phyloP scores from a whole-genome alignment of 1,140 invertebrate species.

The Atta texana region DNA sequence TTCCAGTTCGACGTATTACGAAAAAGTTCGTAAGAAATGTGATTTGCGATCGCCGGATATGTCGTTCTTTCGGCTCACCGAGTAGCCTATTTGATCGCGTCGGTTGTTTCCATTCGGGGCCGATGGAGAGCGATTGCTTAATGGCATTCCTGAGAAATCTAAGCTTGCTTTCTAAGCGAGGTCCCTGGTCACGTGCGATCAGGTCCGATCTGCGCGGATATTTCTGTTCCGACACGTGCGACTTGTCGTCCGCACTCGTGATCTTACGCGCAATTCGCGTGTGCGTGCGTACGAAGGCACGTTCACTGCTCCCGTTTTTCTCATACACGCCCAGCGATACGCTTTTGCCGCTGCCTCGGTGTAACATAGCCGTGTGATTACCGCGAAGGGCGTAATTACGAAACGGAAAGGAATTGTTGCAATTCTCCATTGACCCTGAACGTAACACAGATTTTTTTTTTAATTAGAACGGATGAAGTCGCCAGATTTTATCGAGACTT shows the following conservation, averaged over 20 bases:
- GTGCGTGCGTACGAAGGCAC: slow-evolving; percentile 48
- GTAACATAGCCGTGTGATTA: slow-evolving; percentile 33
- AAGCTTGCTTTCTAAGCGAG: slow-evolving; percentile 66
- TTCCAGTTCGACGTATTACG: neutral
- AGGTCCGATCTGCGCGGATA: slow-evolving; percentile 50
- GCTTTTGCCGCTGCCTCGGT: neutral
- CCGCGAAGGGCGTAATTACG: neutral
- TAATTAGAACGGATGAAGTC: slow-evolving; percentile 2
- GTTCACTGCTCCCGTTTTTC: slow-evolving; percentile 64
- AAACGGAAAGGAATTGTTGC: neutral
- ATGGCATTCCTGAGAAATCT: slow-evolving; percentile 67
- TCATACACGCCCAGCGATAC: neutral
- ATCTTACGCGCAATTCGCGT: slow-evolving; percentile 51
- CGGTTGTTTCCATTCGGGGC: slow-evolving; percentile 60
- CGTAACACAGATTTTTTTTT: neutral
- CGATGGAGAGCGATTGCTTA: slow-evolving; percentile 59
- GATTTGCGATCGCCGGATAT: neutral
- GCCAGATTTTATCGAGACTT: neutral
- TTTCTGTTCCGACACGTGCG: slow-evolving; percentile 65
- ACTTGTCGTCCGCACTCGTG: slow-evolving; percentile 54
- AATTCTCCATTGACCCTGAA: slow-evolving; percentile 26
- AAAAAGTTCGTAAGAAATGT: neutral
- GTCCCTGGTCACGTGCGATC: slow-evolving; percentile 65
- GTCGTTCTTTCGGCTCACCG: slow-evolving; percentile 31
- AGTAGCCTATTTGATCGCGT: neutral